Percentiles rank a stretch among this genome's conserved stretches.
Conservation (phyloP, 1,140 invertebrate genomes). For the Sesamia nonagrioides region DNA sequence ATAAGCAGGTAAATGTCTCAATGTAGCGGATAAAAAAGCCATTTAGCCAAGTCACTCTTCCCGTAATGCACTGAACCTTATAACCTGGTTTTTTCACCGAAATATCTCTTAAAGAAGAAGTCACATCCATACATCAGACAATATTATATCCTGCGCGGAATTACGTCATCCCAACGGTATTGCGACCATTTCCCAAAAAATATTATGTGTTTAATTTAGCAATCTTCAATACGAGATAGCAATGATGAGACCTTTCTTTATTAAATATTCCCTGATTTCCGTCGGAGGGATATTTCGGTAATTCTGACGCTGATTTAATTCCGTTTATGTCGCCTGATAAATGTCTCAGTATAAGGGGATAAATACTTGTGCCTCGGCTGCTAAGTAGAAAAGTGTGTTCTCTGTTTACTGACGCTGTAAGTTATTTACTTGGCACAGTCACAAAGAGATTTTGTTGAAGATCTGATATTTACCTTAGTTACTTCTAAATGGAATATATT, state of each 20-base stretch:
- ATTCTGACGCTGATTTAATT: conserved; percentile 5
- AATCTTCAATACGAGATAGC: too few species aligned
- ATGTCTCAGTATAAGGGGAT: background rate
- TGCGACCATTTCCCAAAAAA: background rate
- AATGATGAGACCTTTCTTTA: background rate
- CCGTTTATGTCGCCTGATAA: background rate
- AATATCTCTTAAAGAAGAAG: background rate
- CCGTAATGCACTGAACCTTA: too few species aligned
- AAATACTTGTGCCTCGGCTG: background rate
- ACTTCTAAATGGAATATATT: background rate
- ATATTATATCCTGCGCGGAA: background rate
- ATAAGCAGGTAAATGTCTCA: too few species aligned
- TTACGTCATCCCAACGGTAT: background rate
- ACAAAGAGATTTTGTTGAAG: background rate
- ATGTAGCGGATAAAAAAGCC: too few species aligned
- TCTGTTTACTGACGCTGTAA: background rate
- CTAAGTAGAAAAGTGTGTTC: conserved; percentile 34
- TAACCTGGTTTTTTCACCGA: too few species aligned
- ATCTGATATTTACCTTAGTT: background rate
- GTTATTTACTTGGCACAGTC: conserved; percentile 9
- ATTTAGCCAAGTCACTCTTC: too few species aligned
- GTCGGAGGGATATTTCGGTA: background rate
- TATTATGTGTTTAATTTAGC: too few species aligned
- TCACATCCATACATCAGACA: background rate
- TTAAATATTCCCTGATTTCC: background rate